A percentile compares a stretch with the other conserved stretches of the same genome.
Conservation (phyloP, 2,797 vertebrate genomes). For the Sebastes nivosus region DNA sequence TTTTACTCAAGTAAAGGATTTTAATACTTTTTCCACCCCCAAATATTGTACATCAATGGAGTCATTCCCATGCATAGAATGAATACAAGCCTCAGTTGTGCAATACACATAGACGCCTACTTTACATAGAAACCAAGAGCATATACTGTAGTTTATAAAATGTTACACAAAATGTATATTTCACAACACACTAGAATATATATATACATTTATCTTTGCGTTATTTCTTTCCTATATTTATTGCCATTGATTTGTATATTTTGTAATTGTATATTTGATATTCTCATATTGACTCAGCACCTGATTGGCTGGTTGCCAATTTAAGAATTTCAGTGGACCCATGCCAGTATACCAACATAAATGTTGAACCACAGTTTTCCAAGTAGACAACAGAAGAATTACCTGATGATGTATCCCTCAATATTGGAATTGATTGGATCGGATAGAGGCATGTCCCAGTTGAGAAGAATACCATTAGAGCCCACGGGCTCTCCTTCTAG, state of each 20-base stretch:
- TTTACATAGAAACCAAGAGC: not conserved
- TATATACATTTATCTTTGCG: not conserved
- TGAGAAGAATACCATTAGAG: slow-evolving; percentile 94
- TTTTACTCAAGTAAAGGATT: not conserved
- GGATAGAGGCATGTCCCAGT: slow-evolving; percentile 84
- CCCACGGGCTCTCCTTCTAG: slow-evolving; percentile 91
- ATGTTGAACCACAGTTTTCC: not conserved
- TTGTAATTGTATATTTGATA: not conserved
- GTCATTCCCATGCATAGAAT: not conserved
- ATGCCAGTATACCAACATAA: not conserved
- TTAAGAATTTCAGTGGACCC: not conserved
- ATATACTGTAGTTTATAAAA: not conserved
- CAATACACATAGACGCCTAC: not conserved
- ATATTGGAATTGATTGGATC: slow-evolving; percentile 73
- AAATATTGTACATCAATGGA: not conserved
- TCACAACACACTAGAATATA: not conserved
- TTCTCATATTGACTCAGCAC: not conserved
- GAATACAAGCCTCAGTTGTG: not conserved
- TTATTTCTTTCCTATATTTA: not conserved
- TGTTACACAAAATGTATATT: not conserved
- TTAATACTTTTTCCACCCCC: not conserved
- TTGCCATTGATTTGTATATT: not conserved
- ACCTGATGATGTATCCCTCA: slow-evolving; percentile 88
- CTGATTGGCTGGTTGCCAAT: not conserved
- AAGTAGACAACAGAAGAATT: not conserved